Evolutionary conservation across 2,797 vertebrate species (phyloP).

Genomic region (Aselliscus stoliczkanus): DNA sequence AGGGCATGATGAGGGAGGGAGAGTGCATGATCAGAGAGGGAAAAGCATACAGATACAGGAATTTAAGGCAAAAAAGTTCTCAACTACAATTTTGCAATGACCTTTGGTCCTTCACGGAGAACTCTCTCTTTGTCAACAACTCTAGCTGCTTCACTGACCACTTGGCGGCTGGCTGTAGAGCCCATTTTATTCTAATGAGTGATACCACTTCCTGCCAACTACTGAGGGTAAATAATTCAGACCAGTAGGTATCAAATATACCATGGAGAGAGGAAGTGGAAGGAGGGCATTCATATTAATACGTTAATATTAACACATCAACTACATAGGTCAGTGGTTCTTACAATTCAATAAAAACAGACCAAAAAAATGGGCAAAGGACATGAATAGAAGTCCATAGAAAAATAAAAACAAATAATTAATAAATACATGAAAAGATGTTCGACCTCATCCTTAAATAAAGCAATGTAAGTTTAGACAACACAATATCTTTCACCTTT

Average conservation of each 20-base stretch:
- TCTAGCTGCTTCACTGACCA: not conserved
- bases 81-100: not conserved
- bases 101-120: not conserved
- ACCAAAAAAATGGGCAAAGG: not conserved
- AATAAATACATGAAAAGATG: not conserved
- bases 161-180: not conserved
- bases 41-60: not conserved
- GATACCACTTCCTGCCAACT: not conserved
- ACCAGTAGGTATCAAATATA: not conserved
- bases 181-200: not conserved
- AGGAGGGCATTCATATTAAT: not conserved
- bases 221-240: not conserved
- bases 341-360: not conserved
- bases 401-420: not conserved
- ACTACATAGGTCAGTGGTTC: not conserved
- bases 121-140: not conserved
- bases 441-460: not conserved
- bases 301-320: not conserved
- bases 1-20: not conserved
- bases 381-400: not conserved
- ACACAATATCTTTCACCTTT: not conserved
- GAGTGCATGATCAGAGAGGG: not conserved
- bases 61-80: not conserved
- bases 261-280: not conserved
- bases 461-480: not conserved